Percentiles rank a stretch among this genome's conserved stretches.
These are phyloP conservation scores for Limnephilus auricula DNA, from an alignment of 2,888 invertebrate species.

Conservation along the genomic window DNA sequence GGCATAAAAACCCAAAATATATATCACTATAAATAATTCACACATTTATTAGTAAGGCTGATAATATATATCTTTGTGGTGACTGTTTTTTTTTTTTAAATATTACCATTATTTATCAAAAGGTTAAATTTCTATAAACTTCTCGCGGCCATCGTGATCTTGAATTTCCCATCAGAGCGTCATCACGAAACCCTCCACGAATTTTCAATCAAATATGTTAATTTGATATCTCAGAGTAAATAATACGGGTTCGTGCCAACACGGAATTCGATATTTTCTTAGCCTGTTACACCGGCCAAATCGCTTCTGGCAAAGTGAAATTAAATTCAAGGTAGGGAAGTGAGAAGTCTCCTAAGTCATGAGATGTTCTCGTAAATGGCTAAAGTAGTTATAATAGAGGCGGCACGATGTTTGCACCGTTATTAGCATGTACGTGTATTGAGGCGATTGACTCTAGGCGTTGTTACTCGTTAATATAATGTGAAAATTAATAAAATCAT, in stretches of 20 bases:
- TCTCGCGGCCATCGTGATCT: neutral
- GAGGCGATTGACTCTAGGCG: neutral
- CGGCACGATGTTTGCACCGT: neutral
- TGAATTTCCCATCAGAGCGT: neutral
- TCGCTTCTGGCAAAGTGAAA: neutral
- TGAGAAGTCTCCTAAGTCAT: neutral
- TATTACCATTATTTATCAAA: neutral
- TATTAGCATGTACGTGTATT: neutral
- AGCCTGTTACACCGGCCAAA: neutral
- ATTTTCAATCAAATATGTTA: neutral
- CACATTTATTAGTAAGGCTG: no score
- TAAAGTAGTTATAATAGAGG: neutral
- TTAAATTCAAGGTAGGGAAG: neutral
- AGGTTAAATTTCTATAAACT: neutral
- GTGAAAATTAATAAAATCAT: neutral
- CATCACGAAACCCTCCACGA: neutral
- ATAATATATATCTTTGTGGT: no score
- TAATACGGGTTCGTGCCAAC: neutral
- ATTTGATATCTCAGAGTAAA: neutral
- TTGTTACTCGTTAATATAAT: neutral
- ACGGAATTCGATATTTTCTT: neutral
- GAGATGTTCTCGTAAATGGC: neutral
- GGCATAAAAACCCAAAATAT: no score
- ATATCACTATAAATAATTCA: no score
- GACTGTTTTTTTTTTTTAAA: no score